These are phyloP conservation scores for Abrostola tripartita DNA, from an alignment of 2,888 invertebrate genomes.

Conservation along the genomic window DNA sequence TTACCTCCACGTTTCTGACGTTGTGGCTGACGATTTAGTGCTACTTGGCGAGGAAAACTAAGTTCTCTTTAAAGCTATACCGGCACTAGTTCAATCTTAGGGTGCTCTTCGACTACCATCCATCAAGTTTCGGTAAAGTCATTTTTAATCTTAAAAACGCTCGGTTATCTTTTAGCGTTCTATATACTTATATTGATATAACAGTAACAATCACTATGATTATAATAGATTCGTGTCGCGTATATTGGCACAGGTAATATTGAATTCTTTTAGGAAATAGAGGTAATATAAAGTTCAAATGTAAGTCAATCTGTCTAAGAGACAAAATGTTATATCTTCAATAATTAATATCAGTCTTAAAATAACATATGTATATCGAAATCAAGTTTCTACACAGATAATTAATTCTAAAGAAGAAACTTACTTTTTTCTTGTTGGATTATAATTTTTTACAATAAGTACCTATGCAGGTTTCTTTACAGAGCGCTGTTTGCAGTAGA, in stretches of 20 bases:
- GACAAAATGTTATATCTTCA: slow-evolving; percentile 47
- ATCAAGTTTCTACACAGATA: slow-evolving; percentile 13
- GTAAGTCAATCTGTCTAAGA: slow-evolving; percentile 55
- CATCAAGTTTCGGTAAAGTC: slow-evolving; percentile 52
- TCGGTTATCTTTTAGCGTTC: slow-evolving; percentile 55
- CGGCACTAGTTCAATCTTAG: slow-evolving; percentile 52
- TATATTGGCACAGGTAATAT: slow-evolving; percentile 58
- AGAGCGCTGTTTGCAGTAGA: slow-evolving; percentile 10
- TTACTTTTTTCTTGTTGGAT: slow-evolving; percentile 15
- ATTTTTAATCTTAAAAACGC: slow-evolving; percentile 52
- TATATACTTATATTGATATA: slow-evolving; percentile 42
- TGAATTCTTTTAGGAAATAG: slow-evolving; percentile 53
- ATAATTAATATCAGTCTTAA: slow-evolving; percentile 27
- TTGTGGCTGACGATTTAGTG: slow-evolving; percentile 97
- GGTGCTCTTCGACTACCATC: slow-evolving; percentile 58
- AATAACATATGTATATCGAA: slow-evolving; percentile 16
- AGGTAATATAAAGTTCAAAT: slow-evolving; percentile 52
- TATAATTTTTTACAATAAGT: slow-evolving; percentile 7
- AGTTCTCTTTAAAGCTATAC: slow-evolving; percentile 24
- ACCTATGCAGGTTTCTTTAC: slow-evolving; percentile 19
- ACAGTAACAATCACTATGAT: slow-evolving; percentile 49
- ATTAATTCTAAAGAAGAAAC: slow-evolving; percentile 2
- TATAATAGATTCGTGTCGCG: slow-evolving; percentile 48
- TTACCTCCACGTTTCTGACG: slow-evolving; percentile 98
- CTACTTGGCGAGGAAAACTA: slow-evolving; percentile 89